Evolutionary conservation across 1,140 invertebrate genomes (phyloP), one percentile per base, ranked within the genome.

Genomic region (Pseudomyrmex concolor): DNA sequence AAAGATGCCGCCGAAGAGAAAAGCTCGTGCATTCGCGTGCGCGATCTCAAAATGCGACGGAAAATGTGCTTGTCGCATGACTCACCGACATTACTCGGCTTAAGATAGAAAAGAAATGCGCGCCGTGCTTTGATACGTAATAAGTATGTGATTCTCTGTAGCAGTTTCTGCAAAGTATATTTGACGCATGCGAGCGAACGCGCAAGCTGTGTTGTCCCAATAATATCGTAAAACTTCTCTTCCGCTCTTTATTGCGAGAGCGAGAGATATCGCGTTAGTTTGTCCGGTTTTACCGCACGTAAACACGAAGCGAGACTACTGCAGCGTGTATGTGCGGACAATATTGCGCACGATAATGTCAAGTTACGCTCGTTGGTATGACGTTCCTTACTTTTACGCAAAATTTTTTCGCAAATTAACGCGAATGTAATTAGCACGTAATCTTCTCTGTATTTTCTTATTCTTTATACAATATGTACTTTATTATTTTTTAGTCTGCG

Each of bases 51-150:
- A 43, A 80, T 67, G 67, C 73, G 60, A 34, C 74, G 64, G 64
- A 78, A 70, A 70, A 54, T 66, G 54, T 12, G 48, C 54, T 48
- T 70, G 43, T 34, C 54, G 54, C 64, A 70, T 70, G 76, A 78
- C 64, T 78, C 76, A 59, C 66, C 19, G n/a, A 57, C 76, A 70
- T 80, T 68, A 43, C 19, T 17, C 74, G 25, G 19, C 34, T 8
- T 22, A 0, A 25, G 25, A 34, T 34, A 34, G 34, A 15, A 54
- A 78, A 78, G 64, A 78, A 78, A 78, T 10, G 48, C 62, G 48
- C 73, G 73, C 63, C 25, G 43, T 45, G 43, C 66, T 80, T 80
- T 80, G 76, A 80, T 60, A 71, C n/a, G 66, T 25, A 71, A 80
- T 71, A 80, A 59, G 66, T 60, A 80, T n/a, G 76, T 54, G 48